A percentile compares a stretch with the other conserved stretches of the same genome.
These are phyloP conservation scores for Pandemis heparana DNA, from an alignment of 2,888 invertebrate genomes.

Conservation along the genomic window DNA sequence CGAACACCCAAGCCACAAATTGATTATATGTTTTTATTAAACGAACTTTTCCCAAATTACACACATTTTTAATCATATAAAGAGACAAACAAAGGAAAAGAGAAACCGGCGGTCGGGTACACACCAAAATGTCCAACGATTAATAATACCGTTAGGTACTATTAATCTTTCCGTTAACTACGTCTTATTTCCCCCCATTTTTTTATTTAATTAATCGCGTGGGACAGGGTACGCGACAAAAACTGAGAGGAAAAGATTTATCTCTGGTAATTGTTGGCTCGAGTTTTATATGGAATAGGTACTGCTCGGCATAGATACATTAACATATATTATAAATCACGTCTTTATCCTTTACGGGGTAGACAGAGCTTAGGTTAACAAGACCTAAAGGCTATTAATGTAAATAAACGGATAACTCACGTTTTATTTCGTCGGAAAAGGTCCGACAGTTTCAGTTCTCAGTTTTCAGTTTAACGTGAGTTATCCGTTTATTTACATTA, in stretches of 20 bases:
- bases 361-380: too few relatives aligned
- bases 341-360: too few relatives aligned
- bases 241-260: slow-evolving; percentile 25
- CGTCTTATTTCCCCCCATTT: slow-evolving; percentile 39
- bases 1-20: too few relatives aligned
- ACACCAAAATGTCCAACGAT: slow-evolving; percentile 37
- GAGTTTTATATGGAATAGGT: background rate
- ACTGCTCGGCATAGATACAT: too few relatives aligned
- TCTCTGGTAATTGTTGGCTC: background rate
- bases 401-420: too few relatives aligned
- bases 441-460: too few relatives aligned
- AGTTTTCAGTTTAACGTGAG: too few relatives aligned
- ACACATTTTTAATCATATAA: slow-evolving; percentile 12
- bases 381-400: too few relatives aligned
- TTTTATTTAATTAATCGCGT: slow-evolving; percentile 41
- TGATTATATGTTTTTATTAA: too few relatives aligned
- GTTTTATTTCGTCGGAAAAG: too few relatives aligned
- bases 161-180: slow-evolving; percentile 41
- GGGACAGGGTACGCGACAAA: slow-evolving; percentile 31
- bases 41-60: slow-evolving; percentile 29
- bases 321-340: too few relatives aligned
- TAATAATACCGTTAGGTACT: slow-evolving; percentile 35
- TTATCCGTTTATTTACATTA: too few relatives aligned
- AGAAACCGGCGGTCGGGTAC: slow-evolving; percentile 12
- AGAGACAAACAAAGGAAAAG: slow-evolving; percentile 27